Percentiles rank a stretch among this genome's conserved stretches.
These are phyloP conservation scores for Mythimna albipuncta DNA, from an alignment of 2,888 invertebrate species.

Conservation along the genomic window DNA sequence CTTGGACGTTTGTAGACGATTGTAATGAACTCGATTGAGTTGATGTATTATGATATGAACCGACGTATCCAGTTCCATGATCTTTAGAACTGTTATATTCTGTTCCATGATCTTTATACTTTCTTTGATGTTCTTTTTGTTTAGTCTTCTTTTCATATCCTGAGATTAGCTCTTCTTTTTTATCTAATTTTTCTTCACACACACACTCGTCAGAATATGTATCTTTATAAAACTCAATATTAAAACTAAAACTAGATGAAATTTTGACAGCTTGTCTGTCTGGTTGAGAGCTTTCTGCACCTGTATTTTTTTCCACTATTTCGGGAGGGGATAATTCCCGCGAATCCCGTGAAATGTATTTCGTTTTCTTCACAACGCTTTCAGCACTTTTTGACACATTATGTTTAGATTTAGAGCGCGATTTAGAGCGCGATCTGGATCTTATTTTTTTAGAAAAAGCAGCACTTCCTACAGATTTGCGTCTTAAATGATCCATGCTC, in stretches of 20 bases:
- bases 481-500: slow-evolving; percentile 27
- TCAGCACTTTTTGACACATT: slow-evolving; percentile 43
- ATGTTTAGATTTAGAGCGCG: slow-evolving; percentile 33
- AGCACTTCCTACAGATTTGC: slow-evolving; percentile 43
- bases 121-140: slow-evolving; percentile 19
- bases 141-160: slow-evolving; percentile 8
- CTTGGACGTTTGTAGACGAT: slow-evolving; percentile 39
- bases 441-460: slow-evolving; percentile 23
- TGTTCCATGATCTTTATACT: slow-evolving; percentile 1
- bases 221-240: slow-evolving; percentile 68
- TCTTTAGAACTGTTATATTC: slow-evolving; percentile 6
- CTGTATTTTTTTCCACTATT: not conserved
- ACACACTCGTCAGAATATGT: slow-evolving; percentile 3
- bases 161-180: slow-evolving; percentile 10
- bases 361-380: slow-evolving; percentile 15
- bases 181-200: slow-evolving; percentile 4
- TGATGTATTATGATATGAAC: slow-evolving; percentile 18
- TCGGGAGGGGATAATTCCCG: slow-evolving; percentile 5
- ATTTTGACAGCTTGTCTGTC: slow-evolving; percentile 56
- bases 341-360: slow-evolving; percentile 1
- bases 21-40: slow-evolving; percentile 43
- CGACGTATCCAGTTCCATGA: not conserved
- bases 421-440: slow-evolving; percentile 46
- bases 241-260: slow-evolving; percentile 67
- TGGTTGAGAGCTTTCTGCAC: not conserved